A percentile compares a stretch with the other conserved stretches of the same genome.
phyloP scores from a whole-genome alignment of 64 coral and sea anemone genomes.

The Stichodactyla mertensii region DNA sequence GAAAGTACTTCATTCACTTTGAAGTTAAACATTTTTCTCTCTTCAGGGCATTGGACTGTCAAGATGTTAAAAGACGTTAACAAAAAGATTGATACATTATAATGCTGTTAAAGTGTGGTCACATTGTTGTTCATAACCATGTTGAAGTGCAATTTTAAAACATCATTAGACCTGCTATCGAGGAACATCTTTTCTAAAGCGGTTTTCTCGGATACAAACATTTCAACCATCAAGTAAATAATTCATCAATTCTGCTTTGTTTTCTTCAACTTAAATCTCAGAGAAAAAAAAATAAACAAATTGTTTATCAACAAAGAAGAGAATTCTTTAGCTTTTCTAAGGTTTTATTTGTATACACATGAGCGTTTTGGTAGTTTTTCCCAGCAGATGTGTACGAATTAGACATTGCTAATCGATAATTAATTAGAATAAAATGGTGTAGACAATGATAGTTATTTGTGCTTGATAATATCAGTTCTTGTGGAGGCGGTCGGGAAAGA shows the following conservation, averaged over 20 bases:
- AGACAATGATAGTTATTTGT: background rate
- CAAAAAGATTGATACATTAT: background rate
- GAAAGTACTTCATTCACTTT: background rate
- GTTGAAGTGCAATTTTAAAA: background rate
- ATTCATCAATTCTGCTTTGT: background rate
- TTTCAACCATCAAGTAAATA: background rate
- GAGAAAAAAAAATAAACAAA: background rate
- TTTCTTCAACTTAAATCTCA: background rate
- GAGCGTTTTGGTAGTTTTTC: background rate
- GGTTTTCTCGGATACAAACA: background rate
- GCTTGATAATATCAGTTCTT: background rate
- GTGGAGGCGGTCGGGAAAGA: background rate
- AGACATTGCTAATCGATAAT: background rate
- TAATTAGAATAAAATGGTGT: background rate
- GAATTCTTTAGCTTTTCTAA: background rate
- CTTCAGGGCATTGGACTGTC: background rate
- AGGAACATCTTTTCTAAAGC: background rate
- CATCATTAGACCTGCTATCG: background rate
- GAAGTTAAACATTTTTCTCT: background rate
- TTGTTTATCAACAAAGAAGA: background rate
- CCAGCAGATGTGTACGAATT: background rate
- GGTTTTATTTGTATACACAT: background rate
- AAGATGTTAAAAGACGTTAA: background rate
- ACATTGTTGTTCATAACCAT: background rate
- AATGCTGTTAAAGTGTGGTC: background rate